A percentile compares a stretch with the other conserved stretches of the same genome.
These are phyloP conservation scores for Deilephila elpenor DNA, from an alignment of 2,888 invertebrate species.

Conservation along the genomic window DNA sequence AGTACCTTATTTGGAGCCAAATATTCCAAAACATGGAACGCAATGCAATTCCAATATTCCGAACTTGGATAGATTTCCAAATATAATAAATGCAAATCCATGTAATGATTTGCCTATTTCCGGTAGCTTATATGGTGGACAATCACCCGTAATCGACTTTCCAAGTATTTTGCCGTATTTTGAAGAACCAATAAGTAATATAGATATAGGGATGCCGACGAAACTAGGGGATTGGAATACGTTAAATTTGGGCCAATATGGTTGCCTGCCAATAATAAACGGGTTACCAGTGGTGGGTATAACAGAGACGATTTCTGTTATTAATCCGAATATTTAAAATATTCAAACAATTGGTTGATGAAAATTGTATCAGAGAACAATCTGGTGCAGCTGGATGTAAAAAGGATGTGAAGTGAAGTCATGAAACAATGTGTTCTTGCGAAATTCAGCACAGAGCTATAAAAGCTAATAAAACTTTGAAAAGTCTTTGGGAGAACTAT, in stretches of 20 bases:
- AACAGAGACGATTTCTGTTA: slow-evolving; percentile 52
- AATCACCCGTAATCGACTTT: neutral
- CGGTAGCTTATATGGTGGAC: neutral
- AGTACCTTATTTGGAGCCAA: neutral
- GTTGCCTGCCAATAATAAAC: slow-evolving; percentile 52
- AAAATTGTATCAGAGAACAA: neutral
- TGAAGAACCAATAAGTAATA: slow-evolving; percentile 12
- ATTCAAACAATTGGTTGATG: neutral
- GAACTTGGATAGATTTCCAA: neutral
- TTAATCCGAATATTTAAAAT: slow-evolving; percentile 39
- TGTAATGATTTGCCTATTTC: neutral
- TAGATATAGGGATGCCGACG: neutral
- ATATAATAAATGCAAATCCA: neutral
- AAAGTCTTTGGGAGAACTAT: no score
- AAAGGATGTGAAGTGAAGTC: no score
- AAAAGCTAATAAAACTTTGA: no score
- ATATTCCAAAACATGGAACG: neutral
- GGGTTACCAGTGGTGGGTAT: slow-evolving; percentile 57
- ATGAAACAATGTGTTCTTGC: no score
- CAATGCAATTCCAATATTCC: neutral
- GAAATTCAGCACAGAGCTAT: no score
- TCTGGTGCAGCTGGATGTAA: neutral
- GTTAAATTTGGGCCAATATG: slow-evolving; percentile 46
- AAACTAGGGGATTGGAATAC: slow-evolving; percentile 33
- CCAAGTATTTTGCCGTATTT: neutral